Evolutionary conservation across 2,113 vertebrate species (phyloP).

Genomic region (Pseudolaguvia tuberculata): DNA sequence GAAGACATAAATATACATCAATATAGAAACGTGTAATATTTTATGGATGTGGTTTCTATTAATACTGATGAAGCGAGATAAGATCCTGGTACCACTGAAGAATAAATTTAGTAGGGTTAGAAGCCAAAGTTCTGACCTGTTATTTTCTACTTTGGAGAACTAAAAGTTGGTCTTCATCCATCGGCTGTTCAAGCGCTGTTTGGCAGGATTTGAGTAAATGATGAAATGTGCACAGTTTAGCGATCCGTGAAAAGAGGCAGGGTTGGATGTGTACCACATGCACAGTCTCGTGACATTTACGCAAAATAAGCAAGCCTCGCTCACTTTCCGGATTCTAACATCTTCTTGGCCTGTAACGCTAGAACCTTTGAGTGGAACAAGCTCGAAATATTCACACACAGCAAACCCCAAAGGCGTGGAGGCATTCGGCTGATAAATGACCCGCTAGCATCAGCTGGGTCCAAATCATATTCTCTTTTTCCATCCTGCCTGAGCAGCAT

Average conservation of each 20-base stretch:
- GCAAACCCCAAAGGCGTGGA: slow-evolving; percentile 50
- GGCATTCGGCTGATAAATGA: slow-evolving; percentile 60
- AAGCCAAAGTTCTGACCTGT: slow-evolving; percentile 26
- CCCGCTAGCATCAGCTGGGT: slow-evolving; percentile 50
- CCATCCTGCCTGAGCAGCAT: slow-evolving; percentile 32
- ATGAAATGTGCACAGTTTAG: slow-evolving; percentile 50
- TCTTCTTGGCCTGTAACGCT: slow-evolving; percentile 30
- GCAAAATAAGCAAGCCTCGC: slow-evolving; percentile 49
- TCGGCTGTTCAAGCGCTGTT: slow-evolving; percentile 41
- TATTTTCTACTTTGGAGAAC: slow-evolving; percentile 36
- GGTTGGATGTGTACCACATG: slow-evolving; percentile 18
- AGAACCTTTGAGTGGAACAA: slow-evolving; percentile 46
- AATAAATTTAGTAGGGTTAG: slow-evolving; percentile 42
- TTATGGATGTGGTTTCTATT: too few relatives aligned
- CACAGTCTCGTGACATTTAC: slow-evolving; percentile 44
- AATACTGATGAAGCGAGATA: background rate
- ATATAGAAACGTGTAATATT: too few relatives aligned
- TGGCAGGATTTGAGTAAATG: slow-evolving; percentile 48
- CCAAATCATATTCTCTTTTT: slow-evolving; percentile 51
- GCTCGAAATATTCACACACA: slow-evolving; percentile 52
- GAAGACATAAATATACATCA: too few relatives aligned
- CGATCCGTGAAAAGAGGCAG: slow-evolving; percentile 38
- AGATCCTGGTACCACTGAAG: slow-evolving; percentile 14
- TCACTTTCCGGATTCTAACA: slow-evolving; percentile 27
- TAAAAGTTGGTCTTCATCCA: slow-evolving; percentile 43